Conservation (phyloP, 2,888 invertebrate genomes). For the Diadegma fenestrale region DNA sequence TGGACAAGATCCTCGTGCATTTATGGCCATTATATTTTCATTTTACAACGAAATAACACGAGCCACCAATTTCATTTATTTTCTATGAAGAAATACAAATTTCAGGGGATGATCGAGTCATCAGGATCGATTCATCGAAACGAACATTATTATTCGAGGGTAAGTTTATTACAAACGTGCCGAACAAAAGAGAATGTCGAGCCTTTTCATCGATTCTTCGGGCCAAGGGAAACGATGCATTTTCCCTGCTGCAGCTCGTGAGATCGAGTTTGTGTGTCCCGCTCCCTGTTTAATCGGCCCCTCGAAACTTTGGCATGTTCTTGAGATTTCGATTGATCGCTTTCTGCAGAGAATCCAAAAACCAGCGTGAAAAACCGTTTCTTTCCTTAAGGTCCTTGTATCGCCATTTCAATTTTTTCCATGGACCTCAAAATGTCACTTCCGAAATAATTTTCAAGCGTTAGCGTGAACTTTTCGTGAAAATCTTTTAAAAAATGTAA, state of each 20-base stretch:
- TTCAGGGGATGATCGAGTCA: constrained; percentile 1
- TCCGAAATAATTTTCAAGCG: too few relatives aligned
- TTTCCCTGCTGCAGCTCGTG: background rate
- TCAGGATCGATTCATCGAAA: constrained; percentile 15
- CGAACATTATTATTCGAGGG: constrained; percentile 13
- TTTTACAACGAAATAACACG: constrained; percentile 40
- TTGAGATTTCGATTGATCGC: background rate
- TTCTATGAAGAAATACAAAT: constrained; percentile 9
- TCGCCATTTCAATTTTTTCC: too few relatives aligned
- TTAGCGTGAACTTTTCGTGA: too few relatives aligned
- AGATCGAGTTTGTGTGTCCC: background rate
- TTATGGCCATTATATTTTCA: constrained; percentile 10
- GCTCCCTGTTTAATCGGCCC: background rate
- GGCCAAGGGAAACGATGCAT: background rate
- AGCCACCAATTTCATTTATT: constrained; percentile 42
- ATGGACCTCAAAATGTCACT: too few relatives aligned
- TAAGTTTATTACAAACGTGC: background rate
- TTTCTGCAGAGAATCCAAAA: background rate
- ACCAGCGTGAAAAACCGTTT: too few relatives aligned
- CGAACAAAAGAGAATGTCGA: background rate
- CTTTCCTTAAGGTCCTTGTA: too few relatives aligned
- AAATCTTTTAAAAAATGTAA: too few relatives aligned
- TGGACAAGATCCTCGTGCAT: constrained; percentile 12
- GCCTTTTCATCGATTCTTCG: background rate
- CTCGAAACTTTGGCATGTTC: background rate